Evolutionary conservation across 2,888 invertebrate species (phyloP), one percentile per base, ranked within the genome.

Genomic region (Drosophila robusta): DNA sequence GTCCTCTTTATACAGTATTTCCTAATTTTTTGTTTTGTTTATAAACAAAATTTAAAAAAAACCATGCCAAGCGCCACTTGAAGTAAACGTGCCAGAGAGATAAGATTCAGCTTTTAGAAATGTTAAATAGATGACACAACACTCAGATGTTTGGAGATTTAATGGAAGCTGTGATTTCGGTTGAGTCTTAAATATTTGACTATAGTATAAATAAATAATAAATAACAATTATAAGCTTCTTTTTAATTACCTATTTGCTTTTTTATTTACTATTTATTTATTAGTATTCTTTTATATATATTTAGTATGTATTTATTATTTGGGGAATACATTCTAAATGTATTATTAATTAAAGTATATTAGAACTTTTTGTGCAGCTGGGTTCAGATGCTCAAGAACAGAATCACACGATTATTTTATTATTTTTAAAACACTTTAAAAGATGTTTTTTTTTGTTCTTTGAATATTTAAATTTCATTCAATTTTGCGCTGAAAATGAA

Each of bases 1-100:
- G 18, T 16, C 12, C 45, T 4, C 24, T 32, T 18, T 11, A 22
- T 39, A 26, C 38, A 32, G 42, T 38, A 39, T 58, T 18, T 18
- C 1, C 18, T 18, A 18, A 54, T 42, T 22, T 68, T 34, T 51
- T 46, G 44, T 54, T 67, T 63, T 87, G 67, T 78, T 81, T 78
- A 70, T 87, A 85, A 85, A 85, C 58, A 87, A 78, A 70, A 32
- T 11, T 44, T 14, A 11, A 14, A 8, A 3, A 14, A 9, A 26
- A 14, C 16, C 32, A 8, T 56, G 12, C 34, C 12, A 34, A 52
- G 55, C 71, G 64, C 76, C 57, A 58, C 44, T 42, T 57, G 38
- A 12, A 34, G 56, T 41, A 62, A 56, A 34, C 62, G 42, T 18
- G 14, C 14, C n/a, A 3, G 3, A 16, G 16, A 47, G 77, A 71